phyloP scores from a whole-genome alignment of 1,140 invertebrate genomes.

The Agraylea sexmaculata region DNA sequence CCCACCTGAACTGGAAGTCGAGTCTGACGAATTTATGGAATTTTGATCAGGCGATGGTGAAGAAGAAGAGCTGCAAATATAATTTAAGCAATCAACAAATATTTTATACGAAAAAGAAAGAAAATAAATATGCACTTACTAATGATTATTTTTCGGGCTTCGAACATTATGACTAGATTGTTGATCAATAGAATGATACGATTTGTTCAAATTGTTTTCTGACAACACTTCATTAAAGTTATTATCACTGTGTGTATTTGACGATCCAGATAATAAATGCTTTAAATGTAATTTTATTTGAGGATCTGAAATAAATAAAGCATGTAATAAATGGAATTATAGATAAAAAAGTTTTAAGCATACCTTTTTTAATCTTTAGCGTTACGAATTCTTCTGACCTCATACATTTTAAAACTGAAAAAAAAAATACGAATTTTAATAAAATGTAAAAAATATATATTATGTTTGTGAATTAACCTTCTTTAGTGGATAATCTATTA shows the following conservation, averaged over 20 bases:
- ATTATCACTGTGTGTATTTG: constrained; percentile 15
- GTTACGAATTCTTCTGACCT: constrained; percentile 78
- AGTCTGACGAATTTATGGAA: constrained; percentile 11
- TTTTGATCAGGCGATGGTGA: constrained; percentile 20
- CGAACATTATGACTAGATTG: constrained; percentile 24
- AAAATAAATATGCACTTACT: constrained; percentile 11
- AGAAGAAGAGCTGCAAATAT: constrained; percentile 19
- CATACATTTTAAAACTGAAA: constrained; percentile 84
- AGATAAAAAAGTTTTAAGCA: constrained; percentile 34
- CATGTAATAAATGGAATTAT: too few relatives aligned
- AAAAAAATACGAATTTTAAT: constrained; percentile 30
- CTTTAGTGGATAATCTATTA: constrained; percentile 78
- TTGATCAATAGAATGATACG: constrained; percentile 31
- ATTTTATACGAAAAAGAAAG: neutral
- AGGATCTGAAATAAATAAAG: constrained; percentile 53
- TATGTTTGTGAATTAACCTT: constrained; percentile 48
- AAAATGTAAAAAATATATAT: neutral
- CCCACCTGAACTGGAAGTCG: constrained; percentile 12
- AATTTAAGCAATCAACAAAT: constrained; percentile 1
- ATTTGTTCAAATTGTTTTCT: constrained; percentile 25
- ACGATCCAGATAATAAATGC: constrained; percentile 50
- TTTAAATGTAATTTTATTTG: constrained; percentile 71
- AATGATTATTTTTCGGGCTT: constrained; percentile 20
- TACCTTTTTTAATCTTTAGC: constrained; percentile 78
- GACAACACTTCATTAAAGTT: constrained; percentile 16